These are phyloP conservation scores for Staurois parvus DNA, from an alignment of 2,797 vertebrate species.

Conservation along the genomic window DNA sequence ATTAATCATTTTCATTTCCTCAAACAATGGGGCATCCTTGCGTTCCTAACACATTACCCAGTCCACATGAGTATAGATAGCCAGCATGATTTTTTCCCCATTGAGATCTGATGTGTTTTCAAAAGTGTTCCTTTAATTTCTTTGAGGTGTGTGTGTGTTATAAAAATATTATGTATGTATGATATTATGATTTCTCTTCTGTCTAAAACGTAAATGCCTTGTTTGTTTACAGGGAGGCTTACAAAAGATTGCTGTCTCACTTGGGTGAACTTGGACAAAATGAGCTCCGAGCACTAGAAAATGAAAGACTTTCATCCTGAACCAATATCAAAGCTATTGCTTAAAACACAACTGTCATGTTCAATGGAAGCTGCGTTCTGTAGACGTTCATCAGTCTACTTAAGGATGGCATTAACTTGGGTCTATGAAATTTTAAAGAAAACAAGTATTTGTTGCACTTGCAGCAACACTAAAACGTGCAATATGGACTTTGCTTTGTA, in stretches of 20 bases:
- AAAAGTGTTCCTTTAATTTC: too few relatives aligned
- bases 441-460: background rate
- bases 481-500: background rate
- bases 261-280: constrained; percentile 87
- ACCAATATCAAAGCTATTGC: background rate
- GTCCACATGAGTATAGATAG: too few relatives aligned
- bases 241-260: constrained; percentile 86
- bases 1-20: too few relatives aligned
- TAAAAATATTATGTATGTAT: too few relatives aligned
- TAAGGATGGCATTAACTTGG: background rate
- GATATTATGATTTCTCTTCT: background rate
- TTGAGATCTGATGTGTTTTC: too few relatives aligned
- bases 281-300: constrained; percentile 87
- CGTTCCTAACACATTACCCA: too few relatives aligned
- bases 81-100: too few relatives aligned
- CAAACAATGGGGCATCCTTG: too few relatives aligned
- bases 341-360: background rate
- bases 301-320: constrained; percentile 68
- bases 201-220: background rate
- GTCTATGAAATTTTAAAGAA: background rate
- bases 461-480: background rate
- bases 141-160: too few relatives aligned
- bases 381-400: background rate
- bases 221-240: constrained; percentile 77
- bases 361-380: background rate